A percentile compares a stretch with the other conserved stretches of the same genome.
Conservation (phyloP, 2,113 vertebrate species). For the Paralichthys olivaceus region DNA sequence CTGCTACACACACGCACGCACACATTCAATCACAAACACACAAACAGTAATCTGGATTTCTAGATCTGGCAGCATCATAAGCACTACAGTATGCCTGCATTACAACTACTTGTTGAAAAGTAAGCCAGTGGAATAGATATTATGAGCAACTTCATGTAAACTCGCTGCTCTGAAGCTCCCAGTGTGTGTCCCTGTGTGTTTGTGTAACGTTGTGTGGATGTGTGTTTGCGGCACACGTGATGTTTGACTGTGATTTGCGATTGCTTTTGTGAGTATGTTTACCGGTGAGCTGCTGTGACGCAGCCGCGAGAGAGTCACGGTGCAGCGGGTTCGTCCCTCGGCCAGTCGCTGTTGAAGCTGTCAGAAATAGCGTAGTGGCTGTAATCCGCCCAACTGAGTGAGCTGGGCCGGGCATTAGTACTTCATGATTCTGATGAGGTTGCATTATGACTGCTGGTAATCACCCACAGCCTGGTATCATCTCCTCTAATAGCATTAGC, state of each 20-base stretch:
- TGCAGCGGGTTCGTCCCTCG: background rate
- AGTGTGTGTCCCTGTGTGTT: background rate
- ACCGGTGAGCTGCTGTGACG: conserved; percentile 5
- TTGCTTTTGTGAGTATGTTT: conserved; percentile 1
- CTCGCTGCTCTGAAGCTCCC: background rate
- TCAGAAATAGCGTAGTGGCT: conserved; percentile 52
- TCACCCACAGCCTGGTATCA: conserved; percentile 62
- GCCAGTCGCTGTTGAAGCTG: background rate
- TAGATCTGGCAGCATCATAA: conserved; percentile 38
- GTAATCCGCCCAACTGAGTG: conserved; percentile 58
- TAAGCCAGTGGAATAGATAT: conserved; percentile 35
- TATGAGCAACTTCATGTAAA: background rate
- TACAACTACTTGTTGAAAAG: conserved; percentile 25
- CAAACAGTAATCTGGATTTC: conserved; percentile 62
- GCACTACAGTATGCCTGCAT: conserved; percentile 16
- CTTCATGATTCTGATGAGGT: conserved; percentile 55
- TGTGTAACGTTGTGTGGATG: background rate
- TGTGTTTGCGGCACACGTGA: background rate
- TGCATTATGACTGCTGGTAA: conserved; percentile 55
- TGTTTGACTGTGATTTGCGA: conserved; percentile 1
- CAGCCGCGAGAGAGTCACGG: conserved; percentile 23
- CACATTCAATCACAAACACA: conserved; percentile 20
- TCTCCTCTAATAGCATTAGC: conserved; percentile 68
- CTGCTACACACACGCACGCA: conserved; percentile 22
- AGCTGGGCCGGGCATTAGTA: conserved; percentile 41